phyloP scores from a whole-genome alignment of 2,888 invertebrate genomes.

The Trichogramma evanescens region DNA sequence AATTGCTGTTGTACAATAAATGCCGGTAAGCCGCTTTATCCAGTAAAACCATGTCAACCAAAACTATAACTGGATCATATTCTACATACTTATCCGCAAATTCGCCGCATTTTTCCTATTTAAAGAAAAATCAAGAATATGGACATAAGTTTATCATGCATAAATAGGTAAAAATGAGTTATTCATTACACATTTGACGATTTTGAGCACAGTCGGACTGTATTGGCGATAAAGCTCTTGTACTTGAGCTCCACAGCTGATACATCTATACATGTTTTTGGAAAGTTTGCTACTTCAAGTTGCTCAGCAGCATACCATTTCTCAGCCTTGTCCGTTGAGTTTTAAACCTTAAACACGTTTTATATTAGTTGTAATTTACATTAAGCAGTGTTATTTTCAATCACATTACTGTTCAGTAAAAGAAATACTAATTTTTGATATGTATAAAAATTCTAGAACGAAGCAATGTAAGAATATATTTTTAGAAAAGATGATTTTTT shows the following conservation, averaged over 20 bases:
- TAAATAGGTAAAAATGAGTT: not conserved
- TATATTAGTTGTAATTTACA: too few relatives aligned
- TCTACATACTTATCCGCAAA: conserved; percentile 86
- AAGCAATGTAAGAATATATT: too few relatives aligned
- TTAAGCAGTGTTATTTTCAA: too few relatives aligned
- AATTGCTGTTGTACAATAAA: conserved; percentile 71
- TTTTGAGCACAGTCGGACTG: conserved; percentile 64
- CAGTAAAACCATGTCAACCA: conserved; percentile 77
- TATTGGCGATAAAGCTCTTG: conserved; percentile 63
- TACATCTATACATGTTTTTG: conserved; percentile 50
- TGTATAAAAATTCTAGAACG: too few relatives aligned
- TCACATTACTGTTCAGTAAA: too few relatives aligned
- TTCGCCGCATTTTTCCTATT: conserved; percentile 66
- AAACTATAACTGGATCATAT: conserved; percentile 79
- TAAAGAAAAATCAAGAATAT: not conserved
- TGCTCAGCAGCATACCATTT: too few relatives aligned
- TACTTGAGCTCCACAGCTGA: conserved; percentile 62
- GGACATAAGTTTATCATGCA: not conserved
- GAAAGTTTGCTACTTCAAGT: not conserved
- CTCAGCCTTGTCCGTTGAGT: too few relatives aligned
- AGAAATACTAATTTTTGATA: too few relatives aligned
- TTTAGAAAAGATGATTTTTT: too few relatives aligned
- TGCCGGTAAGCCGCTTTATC: conserved; percentile 79
- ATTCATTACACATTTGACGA: conserved; percentile 63
- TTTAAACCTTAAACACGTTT: too few relatives aligned